These are phyloP conservation scores for Artibeus jamaicensis DNA, from an alignment of 2,797 vertebrate species.

Conservation along the genomic window DNA sequence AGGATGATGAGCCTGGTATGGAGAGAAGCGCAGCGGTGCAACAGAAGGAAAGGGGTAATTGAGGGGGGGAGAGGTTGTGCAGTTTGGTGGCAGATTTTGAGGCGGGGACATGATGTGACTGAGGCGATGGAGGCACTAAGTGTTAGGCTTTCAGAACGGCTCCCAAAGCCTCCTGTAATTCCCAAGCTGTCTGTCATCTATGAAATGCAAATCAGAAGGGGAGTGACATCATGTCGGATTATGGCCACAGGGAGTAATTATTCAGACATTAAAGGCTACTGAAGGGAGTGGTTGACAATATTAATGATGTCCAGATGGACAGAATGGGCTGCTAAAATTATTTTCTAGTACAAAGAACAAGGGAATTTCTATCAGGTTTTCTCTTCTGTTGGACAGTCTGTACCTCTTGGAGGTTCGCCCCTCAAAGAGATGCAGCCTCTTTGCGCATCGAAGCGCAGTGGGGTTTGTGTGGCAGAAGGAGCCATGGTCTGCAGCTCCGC, in stretches of 20 bases:
- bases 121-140: conserved; percentile 54
- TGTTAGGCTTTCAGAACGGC: conserved; percentile 30
- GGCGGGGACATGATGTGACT: conserved; percentile 48
- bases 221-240: conserved; percentile 71
- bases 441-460: background rate
- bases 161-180: conserved; percentile 55
- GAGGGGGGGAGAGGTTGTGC: conserved; percentile 41
- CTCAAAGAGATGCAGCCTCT: conserved; percentile 33
- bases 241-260: conserved; percentile 72
- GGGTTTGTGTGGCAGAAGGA: background rate
- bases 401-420: conserved; percentile 18
- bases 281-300: conserved; percentile 76
- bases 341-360: conserved; percentile 75
- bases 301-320: conserved; percentile 77
- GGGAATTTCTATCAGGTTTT: conserved; percentile 44
- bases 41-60: conserved; percentile 57
- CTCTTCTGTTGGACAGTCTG: conserved; percentile 38
- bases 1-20: background rate
- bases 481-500: background rate
- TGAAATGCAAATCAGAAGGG: conserved; percentile 68
- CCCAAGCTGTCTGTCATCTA: conserved; percentile 76
- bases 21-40: background rate
- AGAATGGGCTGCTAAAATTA: conserved; percentile 69
- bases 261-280: conserved; percentile 76
- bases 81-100: conserved; percentile 73